Evolutionary conservation across 2,113 vertebrate genomes (phyloP).

Genomic region (Eulemur macaco): DNA sequence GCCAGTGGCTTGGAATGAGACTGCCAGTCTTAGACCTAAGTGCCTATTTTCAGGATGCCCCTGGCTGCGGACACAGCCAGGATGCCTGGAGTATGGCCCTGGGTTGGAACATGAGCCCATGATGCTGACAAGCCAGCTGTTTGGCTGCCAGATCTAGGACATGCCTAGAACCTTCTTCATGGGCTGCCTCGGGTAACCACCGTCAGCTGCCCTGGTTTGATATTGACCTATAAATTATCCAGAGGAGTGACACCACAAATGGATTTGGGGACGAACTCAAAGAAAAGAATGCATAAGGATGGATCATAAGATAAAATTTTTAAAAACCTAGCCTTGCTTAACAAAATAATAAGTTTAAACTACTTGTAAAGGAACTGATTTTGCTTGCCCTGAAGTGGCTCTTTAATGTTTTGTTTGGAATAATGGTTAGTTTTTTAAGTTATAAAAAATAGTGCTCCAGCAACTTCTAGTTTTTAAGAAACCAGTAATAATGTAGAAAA

Average conservation of each 20-base stretch:
- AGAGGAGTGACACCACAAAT: neutral
- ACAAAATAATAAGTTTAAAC: conserved; percentile 58
- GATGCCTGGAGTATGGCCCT: conserved; percentile 92
- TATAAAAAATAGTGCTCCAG: conserved; percentile 91
- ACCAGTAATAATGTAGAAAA: conserved; percentile 89
- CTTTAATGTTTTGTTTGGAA: conserved; percentile 85
- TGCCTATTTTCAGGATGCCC: conserved; percentile 92
- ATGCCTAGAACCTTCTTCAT: conserved; percentile 93
- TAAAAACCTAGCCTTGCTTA: neutral
- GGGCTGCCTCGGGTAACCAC: conserved; percentile 92
- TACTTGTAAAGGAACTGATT: conserved; percentile 94
- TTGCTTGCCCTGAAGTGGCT: conserved; percentile 92
- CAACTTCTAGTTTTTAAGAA: conserved; percentile 92
- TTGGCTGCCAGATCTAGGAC: conserved; percentile 93
- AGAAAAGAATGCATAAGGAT: neutral
- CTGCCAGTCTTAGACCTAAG: conserved; percentile 90
- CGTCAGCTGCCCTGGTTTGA: conserved; percentile 96
- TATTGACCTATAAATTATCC: conserved; percentile 95
- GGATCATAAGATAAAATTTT: neutral
- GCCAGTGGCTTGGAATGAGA: conserved; percentile 95
- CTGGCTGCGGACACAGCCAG: conserved; percentile 92
- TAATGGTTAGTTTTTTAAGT: conserved; percentile 90
- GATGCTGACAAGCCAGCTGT: conserved; percentile 93
- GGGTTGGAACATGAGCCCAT: conserved; percentile 94
- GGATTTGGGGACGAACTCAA: neutral